Evolutionary conservation across 2,797 vertebrate species (phyloP).

Genomic region (Periparus ater): DNA sequence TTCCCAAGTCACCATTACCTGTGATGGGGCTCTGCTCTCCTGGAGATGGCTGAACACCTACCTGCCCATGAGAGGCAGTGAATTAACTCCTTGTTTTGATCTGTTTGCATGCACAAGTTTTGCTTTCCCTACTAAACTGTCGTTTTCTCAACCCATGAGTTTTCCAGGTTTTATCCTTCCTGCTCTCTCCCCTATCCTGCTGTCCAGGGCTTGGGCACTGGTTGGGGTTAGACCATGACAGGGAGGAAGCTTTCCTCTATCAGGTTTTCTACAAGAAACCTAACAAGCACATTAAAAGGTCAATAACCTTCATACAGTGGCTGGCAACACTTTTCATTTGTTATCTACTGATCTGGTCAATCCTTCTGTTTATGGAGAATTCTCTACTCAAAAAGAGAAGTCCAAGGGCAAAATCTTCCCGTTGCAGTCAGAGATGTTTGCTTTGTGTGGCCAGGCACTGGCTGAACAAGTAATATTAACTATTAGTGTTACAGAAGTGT

Average conservation of each 20-base stretch:
- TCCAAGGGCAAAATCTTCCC: background rate
- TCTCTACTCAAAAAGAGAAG: background rate
- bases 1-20: background rate
- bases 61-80: background rate
- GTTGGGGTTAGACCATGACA: background rate
- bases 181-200: background rate
- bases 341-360: background rate
- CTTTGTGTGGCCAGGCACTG: background rate
- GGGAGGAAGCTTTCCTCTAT: background rate
- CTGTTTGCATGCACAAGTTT: background rate
- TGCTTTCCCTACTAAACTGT: background rate
- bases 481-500: background rate
- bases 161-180: background rate
- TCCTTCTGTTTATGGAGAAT: background rate
- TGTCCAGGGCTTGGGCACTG: background rate
- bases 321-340: background rate
- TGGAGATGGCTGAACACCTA: background rate
- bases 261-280: background rate
- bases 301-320: background rate
- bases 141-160: background rate
- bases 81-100: background rate
- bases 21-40: background rate
- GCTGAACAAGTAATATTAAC: background rate
- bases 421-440: background rate
- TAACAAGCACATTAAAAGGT: background rate